A percentile compares a stretch with the other conserved stretches of the same genome.
phyloP scores from a whole-genome alignment of 2,113 vertebrate species.

The Lophotis ruficrista region DNA sequence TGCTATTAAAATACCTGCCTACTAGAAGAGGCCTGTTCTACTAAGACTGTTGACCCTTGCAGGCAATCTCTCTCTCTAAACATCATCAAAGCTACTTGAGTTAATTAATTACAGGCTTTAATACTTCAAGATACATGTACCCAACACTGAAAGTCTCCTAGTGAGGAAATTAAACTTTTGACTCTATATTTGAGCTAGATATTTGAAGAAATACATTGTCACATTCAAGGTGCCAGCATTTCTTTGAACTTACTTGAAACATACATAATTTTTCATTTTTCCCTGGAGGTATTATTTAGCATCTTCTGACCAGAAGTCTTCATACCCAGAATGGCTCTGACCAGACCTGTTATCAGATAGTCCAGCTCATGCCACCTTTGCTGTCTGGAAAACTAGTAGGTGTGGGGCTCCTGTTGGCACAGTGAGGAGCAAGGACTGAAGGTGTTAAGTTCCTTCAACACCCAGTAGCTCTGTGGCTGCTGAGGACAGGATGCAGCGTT shows the following conservation, averaged over 20 bases:
- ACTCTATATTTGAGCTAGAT: neutral
- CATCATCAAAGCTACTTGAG: conserved; percentile 58
- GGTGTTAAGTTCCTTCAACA: conserved; percentile 11
- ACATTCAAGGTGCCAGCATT: neutral
- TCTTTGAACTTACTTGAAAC: neutral
- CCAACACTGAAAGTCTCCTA: neutral
- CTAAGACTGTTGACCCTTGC: conserved; percentile 13
- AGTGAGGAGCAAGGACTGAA: neutral
- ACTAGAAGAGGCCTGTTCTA: neutral
- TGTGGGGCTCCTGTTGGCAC: neutral
- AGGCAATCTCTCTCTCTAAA: conserved; percentile 48
- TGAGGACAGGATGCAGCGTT: neutral
- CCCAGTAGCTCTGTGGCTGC: neutral
- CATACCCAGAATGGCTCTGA: neutral
- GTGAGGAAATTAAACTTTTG: neutral
- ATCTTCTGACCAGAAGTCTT: neutral
- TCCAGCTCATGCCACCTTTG: neutral
- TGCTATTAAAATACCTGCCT: conserved; percentile 30
- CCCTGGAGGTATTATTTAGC: neutral
- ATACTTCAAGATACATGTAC: conserved; percentile 34
- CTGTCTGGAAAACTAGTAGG: neutral
- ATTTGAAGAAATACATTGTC: neutral
- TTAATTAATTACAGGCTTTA: conserved; percentile 64
- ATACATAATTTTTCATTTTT: neutral
- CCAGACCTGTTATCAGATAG: neutral